Evolutionary conservation across 2,113 vertebrate species (phyloP).

Genomic region (Rhombomys opimus): DNA sequence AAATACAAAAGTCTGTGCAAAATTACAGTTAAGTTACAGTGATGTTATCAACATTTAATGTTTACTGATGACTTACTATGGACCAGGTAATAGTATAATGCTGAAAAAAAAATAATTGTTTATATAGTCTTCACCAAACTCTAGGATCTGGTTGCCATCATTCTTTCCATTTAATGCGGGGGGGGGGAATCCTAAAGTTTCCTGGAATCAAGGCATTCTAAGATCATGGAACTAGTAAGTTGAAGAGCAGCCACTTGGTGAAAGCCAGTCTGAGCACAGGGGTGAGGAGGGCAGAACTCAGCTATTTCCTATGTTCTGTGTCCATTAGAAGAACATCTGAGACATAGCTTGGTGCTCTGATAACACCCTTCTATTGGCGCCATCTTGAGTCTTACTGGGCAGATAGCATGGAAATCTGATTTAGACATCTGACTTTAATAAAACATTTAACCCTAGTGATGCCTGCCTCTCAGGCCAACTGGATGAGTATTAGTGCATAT

Average conservation of each 20-base stretch:
- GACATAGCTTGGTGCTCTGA: not conserved
- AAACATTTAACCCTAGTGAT: not conserved
- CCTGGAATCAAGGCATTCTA: not conserved
- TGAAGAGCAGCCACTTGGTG: not conserved
- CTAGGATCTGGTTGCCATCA: not conserved
- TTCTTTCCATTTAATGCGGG: not conserved
- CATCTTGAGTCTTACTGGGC: not conserved
- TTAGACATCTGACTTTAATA: slow-evolving; percentile 44
- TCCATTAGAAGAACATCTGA: not conserved
- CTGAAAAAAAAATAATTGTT: not conserved
- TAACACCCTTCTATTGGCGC: not conserved
- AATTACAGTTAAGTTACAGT: not conserved
- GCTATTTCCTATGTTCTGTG: slow-evolving; percentile 1
- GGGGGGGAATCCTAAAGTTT: not conserved
- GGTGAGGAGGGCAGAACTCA: not conserved
- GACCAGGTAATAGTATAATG: not conserved
- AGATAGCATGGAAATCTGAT: not conserved
- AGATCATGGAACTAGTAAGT: not conserved
- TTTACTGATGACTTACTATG: not conserved
- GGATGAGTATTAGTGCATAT: not conserved
- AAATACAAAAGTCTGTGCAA: not conserved
- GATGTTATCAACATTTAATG: not conserved
- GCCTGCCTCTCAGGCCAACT: not conserved
- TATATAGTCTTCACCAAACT: not conserved
- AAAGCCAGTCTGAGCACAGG: not conserved